phyloP scores from a whole-genome alignment of 2,113 vertebrate genomes.

The Recurvirostra avosetta region DNA sequence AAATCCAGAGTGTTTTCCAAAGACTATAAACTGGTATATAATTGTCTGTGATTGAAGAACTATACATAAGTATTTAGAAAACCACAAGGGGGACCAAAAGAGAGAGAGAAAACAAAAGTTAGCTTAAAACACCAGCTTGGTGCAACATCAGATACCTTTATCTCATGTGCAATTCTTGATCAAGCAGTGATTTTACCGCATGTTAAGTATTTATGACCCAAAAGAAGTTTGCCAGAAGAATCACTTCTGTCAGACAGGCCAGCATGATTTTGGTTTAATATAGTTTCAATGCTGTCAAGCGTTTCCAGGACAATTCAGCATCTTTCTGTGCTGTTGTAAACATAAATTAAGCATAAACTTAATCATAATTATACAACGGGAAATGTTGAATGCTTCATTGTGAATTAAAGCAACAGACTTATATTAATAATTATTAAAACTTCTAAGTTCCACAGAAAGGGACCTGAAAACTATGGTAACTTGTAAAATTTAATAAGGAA shows the following conservation, averaged over 20 bases:
- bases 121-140: not conserved
- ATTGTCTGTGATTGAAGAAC: not conserved
- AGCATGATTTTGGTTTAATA: not conserved
- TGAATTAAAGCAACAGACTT: constrained; percentile 3
- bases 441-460: not conserved
- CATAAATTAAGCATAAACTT: not conserved
- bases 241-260: not conserved
- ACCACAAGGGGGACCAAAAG: not conserved
- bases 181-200: not conserved
- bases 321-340: not conserved
- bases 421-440: not conserved
- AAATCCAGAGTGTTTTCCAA: not conserved
- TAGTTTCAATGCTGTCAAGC: not conserved
- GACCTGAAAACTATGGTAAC: not conserved
- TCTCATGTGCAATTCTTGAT: not conserved
- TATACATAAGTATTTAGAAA: not conserved
- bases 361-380: not conserved
- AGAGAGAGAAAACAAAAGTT: not conserved
- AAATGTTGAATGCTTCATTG: not conserved
- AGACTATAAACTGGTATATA: not conserved
- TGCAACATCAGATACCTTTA: not conserved
- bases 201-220: not conserved
- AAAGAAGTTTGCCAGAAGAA: not conserved
- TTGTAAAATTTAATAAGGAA: not conserved
- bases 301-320: not conserved